Conservation (phyloP, 2,888 invertebrate genomes). For the Caenorhabditis macrosperma region DNA sequence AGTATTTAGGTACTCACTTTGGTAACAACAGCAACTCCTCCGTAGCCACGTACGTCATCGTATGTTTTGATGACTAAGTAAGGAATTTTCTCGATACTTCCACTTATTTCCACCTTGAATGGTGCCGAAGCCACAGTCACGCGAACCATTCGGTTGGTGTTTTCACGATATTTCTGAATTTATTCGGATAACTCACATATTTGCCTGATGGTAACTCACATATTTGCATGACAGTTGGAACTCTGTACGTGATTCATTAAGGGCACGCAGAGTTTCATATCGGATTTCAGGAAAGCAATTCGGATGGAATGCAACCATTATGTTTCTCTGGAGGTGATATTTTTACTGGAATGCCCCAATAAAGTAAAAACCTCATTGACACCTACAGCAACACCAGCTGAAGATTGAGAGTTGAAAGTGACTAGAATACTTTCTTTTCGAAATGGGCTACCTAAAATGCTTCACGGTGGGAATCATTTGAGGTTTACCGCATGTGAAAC, state of each 20-base stretch:
- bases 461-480: background rate
- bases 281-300: constrained; percentile 13
- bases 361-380: constrained; percentile 25
- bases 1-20: constrained; percentile 22
- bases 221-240: constrained; percentile 10
- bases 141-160: constrained; percentile 36
- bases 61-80: constrained; percentile 24
- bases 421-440: constrained; percentile 13
- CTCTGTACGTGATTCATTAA: background rate
- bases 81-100: constrained; percentile 46
- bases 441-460: constrained; percentile 15
- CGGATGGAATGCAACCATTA: constrained; percentile 39
- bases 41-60: background rate
- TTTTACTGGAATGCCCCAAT: background rate
- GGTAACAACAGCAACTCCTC: constrained; percentile 29
- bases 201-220: constrained; percentile 1
- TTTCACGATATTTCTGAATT: constrained; percentile 20
- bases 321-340: constrained; percentile 1
- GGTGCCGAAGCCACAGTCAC: constrained; percentile 14
- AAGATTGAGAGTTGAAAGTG: constrained; percentile 35
- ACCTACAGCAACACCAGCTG: constrained; percentile 23
- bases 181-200: background rate
- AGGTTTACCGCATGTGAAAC: background rate
- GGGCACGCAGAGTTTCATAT: constrained; percentile 11
- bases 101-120: constrained; percentile 37